Evolutionary conservation across 2,113 vertebrate genomes (phyloP), one percentile per base, ranked within the genome.

Genomic region (Ictalurus punctatus): DNA sequence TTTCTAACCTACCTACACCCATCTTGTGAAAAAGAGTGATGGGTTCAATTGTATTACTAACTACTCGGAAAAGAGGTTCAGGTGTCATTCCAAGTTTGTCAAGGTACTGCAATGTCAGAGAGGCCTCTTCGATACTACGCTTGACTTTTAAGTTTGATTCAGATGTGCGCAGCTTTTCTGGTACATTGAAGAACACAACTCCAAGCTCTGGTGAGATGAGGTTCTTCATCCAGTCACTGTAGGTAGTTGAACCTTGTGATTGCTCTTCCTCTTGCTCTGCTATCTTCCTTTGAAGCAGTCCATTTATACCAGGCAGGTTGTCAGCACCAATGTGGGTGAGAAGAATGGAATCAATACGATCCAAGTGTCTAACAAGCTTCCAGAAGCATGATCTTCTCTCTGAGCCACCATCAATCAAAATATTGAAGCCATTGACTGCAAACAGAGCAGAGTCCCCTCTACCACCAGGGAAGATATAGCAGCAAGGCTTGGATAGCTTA

Each of bases 361-460:
- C 98, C 94, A 99, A 92, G 93, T 99, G 98, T 84, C 98, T 96
- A 4, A 99, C 98, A 88, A 99, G 96, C 92, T 99, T 99, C 98
- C 98, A 99, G 93, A 99, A 99, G 92, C 98, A 99, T 52, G 98
- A 98, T 87, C 96, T 98, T 63, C 97, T 96, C 78, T 99, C 98
- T 0, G 98, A 99, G 80, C 98, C 98, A 67, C 98, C 98, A 3
- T 99, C 98, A 84, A 99, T 97, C 82, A 99, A 94, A 92, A 99
- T 98, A 93, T 99, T 99, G 94, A 99, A 99, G 25, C 98, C 98
- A 30, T 99, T 99, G 83, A 99, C 98, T 12, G 98, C 98, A 92
- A 99, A 99, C 81, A 99, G 97, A 14, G 98, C 98, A 0, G 98
- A 99, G 93, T 99, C 98, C 59, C 98, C 98, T n/a, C 98, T 96